Base-by-base conservation (phyloP, 1,140 invertebrate genomes). In the Drosophila melanogaster region DNA sequence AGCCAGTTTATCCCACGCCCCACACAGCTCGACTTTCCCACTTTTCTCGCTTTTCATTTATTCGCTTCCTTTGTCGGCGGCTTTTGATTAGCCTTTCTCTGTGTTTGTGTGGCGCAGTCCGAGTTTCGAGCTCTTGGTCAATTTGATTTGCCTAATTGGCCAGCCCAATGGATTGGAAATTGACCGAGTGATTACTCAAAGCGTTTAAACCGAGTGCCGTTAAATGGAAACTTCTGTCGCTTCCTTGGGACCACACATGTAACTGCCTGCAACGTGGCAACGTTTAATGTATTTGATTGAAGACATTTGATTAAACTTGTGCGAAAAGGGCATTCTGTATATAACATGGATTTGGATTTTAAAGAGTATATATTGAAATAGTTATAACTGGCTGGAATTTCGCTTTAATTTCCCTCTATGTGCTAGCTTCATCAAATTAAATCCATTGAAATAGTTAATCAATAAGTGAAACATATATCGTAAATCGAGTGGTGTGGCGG, bases 111-210 rank as follows among this genome's bases (percentile, higher is more conserved):
- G 57, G 62, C 38, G 44, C 46, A 38, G 43, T 51, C 64, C 44
- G 11, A 65, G 44, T 53, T 41, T 26, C 15, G 17, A n/a, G 37
- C 47, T 67, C 49, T 40, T 61, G 66, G 43, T 67, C 65, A 71
- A 71, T 71, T 71, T 70, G 67, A 71, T 71, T 71, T 71, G 67
- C 26, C 64, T 71, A 71, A 71, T 71, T 71, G 67, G 67, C 67
- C 67, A 57, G 15, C 30, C 15, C 64, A 56, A 40, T 70, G 53
- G 22, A 24, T 44, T 24, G 50, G 35, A 53, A 70, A 70, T 19
- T 24, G 40, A 11, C 33, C 15, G 49, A 47, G 30, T 41, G 35
- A 26, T 70, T 66, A 46, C 30, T 17, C 47, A 38, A 33, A 33
- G 24, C 15, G 19, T 41, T 30, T 10, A 3, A 3, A 4, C 2